Evolutionary conservation across 2,797 vertebrate genomes (phyloP), one percentile per base, ranked within the genome.

Genomic region (Chloroceryle inda): DNA sequence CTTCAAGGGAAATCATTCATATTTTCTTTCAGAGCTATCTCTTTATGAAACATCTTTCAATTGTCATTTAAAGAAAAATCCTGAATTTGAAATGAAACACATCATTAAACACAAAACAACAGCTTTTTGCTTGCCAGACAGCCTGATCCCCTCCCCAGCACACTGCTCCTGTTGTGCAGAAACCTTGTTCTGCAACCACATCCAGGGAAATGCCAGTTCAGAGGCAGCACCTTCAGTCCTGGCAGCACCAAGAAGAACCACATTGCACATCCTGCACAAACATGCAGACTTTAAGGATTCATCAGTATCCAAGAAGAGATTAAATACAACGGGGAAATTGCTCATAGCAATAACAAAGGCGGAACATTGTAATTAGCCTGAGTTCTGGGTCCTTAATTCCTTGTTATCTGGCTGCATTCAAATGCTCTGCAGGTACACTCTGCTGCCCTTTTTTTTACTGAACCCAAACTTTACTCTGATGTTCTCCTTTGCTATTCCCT

Each of bases 1-100:
- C 89, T 96, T 85, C 80, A 91, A 50, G 88, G 84, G 66, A 91
- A 86, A 89, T 73, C 5, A 72, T 86, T 86, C 62, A 13, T 84
- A 38, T 75, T 96, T 93, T 61, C 71, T 75, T 45, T 90, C 76
- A 24, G 40, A 84, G 42, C n/a, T 6, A n/a, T 45, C 77, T 93
- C 83, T 61, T 92, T 91, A 90, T 27, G 37, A 85, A 86, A 78
- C 40, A 72, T 81, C 83, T 75, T 81, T 72, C 91, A 75, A 31
- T 62, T 84, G 62, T 78, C 91, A 92, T 78, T 93, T 88, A 78
- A 63, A 78, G 67, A 13, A 61, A 88, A 88, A 45, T 33, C 69
- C 5, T 7, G 73, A 27, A 42, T 76, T 91, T 75, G 66, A 87
- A 72, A 45, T 1, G 9, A 86, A 78, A 53, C 42, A 42, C 38